These are phyloP conservation scores for Stigmatopora argus DNA, from an alignment of 2,113 vertebrate species.

Conservation along the genomic window DNA sequence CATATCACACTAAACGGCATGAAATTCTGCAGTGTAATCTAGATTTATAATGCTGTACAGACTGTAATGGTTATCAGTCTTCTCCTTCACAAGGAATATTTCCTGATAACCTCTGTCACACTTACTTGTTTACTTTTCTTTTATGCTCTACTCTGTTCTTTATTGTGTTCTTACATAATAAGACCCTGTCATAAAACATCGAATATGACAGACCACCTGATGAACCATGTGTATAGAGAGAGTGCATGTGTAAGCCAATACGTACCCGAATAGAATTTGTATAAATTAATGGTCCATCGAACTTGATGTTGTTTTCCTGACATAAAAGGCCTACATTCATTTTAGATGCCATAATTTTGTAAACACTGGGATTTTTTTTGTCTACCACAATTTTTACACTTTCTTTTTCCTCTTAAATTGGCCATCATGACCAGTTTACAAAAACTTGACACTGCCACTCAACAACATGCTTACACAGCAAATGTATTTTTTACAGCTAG, in stretches of 20 bases:
- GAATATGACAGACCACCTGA: slow-evolving; percentile 9
- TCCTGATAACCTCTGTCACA: slow-evolving; percentile 18
- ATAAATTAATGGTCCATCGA: background rate
- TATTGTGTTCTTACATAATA: slow-evolving; percentile 12
- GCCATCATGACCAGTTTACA: background rate
- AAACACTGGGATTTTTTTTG: background rate
- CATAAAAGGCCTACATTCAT: background rate
- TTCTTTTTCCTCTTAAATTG: background rate
- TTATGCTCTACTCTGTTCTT: slow-evolving; percentile 17
- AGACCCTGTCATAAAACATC: background rate
- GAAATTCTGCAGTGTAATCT: background rate
- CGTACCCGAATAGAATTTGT: background rate
- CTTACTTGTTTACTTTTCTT: slow-evolving; percentile 26
- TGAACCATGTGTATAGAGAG: background rate
- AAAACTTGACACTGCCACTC: background rate
- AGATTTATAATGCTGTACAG: slow-evolving; percentile 20
- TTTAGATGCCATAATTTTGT: background rate
- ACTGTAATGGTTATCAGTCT: slow-evolving; percentile 2
- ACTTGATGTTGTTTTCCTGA: background rate
- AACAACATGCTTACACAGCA: background rate
- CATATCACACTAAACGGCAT: slow-evolving; percentile 7
- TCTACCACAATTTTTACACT: background rate
- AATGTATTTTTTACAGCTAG: background rate
- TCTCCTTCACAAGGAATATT: background rate
- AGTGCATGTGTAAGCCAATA: background rate